These are phyloP conservation scores for Drosophila ustulata DNA, from an alignment of 2,888 invertebrate genomes.

Conservation along the genomic window DNA sequence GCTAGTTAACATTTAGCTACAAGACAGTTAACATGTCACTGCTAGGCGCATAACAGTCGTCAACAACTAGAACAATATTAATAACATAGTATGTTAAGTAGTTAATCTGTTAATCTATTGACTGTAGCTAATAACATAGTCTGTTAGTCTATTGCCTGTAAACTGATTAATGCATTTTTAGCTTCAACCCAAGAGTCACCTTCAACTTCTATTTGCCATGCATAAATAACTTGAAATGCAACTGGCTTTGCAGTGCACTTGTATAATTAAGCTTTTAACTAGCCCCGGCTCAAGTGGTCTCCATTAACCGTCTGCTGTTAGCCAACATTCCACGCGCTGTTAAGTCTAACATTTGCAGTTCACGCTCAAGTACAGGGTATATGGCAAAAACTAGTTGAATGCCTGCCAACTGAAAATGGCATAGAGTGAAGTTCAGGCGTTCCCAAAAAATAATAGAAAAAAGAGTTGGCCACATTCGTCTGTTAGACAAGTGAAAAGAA, in stretches of 20 bases:
- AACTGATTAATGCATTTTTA: neutral
- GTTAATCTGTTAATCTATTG: neutral
- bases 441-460: constrained; percentile 24
- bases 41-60: neutral
- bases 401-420: constrained; percentile 24
- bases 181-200: constrained; percentile 4
- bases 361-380: neutral
- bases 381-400: constrained; percentile 5
- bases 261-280: constrained; percentile 8
- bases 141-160: neutral
- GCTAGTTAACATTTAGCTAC: no score
- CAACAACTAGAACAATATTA: neutral
- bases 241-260: neutral
- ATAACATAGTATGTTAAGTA: neutral
- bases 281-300: neutral
- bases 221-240: neutral
- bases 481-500: constrained; percentile 61
- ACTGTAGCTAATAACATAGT: neutral
- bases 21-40: no score
- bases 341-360: neutral
- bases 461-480: constrained; percentile 34
- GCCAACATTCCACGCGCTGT: neutral
- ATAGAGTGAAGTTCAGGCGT: constrained; percentile 29
- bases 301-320: neutral
- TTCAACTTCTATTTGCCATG: neutral